phyloP scores from a whole-genome alignment of 2,797 vertebrate genomes.

The Onychomys torridus region DNA sequence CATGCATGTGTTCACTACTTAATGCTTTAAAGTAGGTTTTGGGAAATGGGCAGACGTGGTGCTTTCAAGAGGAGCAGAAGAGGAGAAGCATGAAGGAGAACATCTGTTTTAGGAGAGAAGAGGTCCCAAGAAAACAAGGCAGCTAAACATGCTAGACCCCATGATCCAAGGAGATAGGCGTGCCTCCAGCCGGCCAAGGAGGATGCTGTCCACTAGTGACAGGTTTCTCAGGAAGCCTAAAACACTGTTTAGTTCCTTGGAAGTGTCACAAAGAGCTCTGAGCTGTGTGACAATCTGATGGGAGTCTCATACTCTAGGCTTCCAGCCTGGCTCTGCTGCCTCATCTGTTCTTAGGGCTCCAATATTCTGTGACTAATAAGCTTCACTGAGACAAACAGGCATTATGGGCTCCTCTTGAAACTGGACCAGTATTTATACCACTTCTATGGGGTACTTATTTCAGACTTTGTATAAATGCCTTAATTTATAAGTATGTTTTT shows the following conservation, averaged over 20 bases:
- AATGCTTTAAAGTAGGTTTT: neutral
- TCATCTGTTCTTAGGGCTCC: constrained; percentile 7
- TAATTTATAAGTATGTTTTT: constrained; percentile 21
- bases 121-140: constrained; percentile 18
- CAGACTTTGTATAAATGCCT: constrained; percentile 3
- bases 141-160: neutral
- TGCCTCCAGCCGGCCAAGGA: neutral
- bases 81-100: neutral
- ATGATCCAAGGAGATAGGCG: neutral
- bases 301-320: neutral
- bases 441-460: neutral
- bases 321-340: neutral
- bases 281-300: neutral
- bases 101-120: neutral
- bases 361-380: constrained; percentile 48
- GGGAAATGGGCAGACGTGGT: neutral
- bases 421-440: neutral
- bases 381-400: neutral
- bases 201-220: neutral
- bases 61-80: neutral
- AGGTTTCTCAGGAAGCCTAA: neutral
- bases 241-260: neutral
- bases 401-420: neutral
- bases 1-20: neutral
- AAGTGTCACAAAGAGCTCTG: constrained; percentile 1